These are phyloP conservation scores for Pseudonaja textilis DNA, from an alignment of 2,113 vertebrate species.

Conservation along the genomic window DNA sequence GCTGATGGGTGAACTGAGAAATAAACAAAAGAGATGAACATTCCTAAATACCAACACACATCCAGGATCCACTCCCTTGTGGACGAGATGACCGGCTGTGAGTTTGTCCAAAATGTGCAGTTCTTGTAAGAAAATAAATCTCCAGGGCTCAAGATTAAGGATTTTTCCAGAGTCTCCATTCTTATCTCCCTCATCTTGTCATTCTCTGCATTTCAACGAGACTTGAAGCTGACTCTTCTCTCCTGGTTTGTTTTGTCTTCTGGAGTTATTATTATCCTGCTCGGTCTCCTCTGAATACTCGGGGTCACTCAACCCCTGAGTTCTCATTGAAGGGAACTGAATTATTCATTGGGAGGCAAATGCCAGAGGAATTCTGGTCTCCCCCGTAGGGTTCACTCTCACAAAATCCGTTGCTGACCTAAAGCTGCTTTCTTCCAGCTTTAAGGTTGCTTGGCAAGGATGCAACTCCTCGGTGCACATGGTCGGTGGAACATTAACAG, in stretches of 20 bases:
- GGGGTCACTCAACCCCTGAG: constrained; percentile 1
- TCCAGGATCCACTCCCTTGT: not conserved
- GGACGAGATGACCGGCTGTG: not conserved
- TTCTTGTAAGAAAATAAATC: not conserved
- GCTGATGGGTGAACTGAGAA: not conserved
- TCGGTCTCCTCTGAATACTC: not conserved
- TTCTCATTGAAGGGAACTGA: not conserved
- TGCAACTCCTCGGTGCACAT: not conserved
- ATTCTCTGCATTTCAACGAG: not conserved
- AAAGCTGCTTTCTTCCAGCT: not conserved
- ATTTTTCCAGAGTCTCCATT: not conserved
- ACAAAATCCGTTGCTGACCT: not conserved
- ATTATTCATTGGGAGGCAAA: not conserved
- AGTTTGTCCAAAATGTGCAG: not conserved
- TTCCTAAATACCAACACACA: not conserved
- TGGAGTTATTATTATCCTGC: constrained; percentile 5
- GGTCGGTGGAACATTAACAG: not conserved
- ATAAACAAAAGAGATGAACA: not conserved
- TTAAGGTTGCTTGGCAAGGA: not conserved
- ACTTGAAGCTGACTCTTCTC: not conserved
- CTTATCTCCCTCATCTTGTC: not conserved
- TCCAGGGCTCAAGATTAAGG: not conserved
- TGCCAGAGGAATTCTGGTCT: too few relatives aligned
- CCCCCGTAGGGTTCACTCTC: not conserved
- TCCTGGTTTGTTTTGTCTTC: constrained; percentile 14